These are phyloP conservation scores for Tetramorium alpestre DNA, from an alignment of 1,140 invertebrate genomes.

Conservation along the genomic window DNA sequence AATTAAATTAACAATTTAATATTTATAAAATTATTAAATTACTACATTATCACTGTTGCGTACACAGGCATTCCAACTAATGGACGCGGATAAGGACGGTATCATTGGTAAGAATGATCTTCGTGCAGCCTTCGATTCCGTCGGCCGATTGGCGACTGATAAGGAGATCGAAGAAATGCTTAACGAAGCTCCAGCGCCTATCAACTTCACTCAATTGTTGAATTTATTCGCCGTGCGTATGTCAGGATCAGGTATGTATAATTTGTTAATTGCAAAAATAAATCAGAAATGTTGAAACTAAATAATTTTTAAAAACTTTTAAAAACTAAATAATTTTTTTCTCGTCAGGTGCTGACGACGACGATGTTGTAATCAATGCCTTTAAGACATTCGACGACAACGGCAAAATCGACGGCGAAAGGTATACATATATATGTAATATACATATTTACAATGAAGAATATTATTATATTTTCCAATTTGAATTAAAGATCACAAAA, in stretches of 20 bases:
- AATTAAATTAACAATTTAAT: not conserved
- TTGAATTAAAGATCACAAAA: not conserved
- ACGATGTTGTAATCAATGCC: constrained; percentile 97
- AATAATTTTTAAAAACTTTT: not conserved
- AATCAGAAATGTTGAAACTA: not conserved
- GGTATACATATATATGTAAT: constrained; percentile 78
- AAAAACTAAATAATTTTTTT: constrained; percentile 1
- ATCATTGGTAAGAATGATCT: constrained; percentile 98
- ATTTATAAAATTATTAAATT: not conserved
- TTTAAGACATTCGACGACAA: constrained; percentile 98
- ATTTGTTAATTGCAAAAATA: constrained; percentile 5
- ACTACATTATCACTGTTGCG: not conserved
- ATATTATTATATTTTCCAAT: not conserved
- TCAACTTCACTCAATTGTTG: constrained; percentile 98
- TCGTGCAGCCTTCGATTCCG: constrained; percentile 97
- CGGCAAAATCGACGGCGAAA: constrained; percentile 95
- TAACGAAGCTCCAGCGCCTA: constrained; percentile 94
- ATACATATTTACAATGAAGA: not conserved
- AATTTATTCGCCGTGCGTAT: constrained; percentile 96
- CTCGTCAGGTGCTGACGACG: constrained; percentile 92
- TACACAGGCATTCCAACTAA: constrained; percentile 96
- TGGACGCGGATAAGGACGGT: constrained; percentile 99
- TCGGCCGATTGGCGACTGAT: constrained; percentile 95
- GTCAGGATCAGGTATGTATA: constrained; percentile 86
- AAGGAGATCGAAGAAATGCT: constrained; percentile 97